These are phyloP conservation scores for Plemyria rubiginata DNA, from an alignment of 2,888 invertebrate species.

Conservation along the genomic window DNA sequence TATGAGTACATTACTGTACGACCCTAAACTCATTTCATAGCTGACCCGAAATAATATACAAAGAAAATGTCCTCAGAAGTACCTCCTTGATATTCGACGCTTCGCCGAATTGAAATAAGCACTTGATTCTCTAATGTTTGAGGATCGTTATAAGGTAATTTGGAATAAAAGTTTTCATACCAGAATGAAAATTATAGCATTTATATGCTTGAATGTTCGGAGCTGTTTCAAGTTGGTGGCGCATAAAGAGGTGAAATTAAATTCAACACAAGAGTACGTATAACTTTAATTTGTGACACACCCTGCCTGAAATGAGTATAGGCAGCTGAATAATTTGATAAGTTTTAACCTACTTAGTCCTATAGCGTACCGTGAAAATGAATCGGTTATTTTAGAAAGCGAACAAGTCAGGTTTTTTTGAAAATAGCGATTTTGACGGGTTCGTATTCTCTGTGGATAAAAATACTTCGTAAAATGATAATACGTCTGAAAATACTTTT, in stretches of 20 bases:
- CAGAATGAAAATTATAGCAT: constrained; percentile 27
- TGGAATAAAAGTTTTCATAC: constrained; percentile 34
- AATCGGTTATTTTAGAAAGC: too few species aligned
- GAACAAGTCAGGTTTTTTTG: too few species aligned
- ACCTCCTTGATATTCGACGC: not conserved
- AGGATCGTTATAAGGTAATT: constrained; percentile 23
- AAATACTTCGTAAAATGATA: too few species aligned
- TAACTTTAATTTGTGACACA: constrained; percentile 1
- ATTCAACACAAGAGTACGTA: constrained; percentile 5
- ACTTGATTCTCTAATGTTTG: constrained; percentile 5
- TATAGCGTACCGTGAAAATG: too few species aligned
- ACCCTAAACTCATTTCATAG: not conserved
- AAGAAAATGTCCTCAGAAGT: constrained; percentile 3
- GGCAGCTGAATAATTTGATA: too few species aligned
- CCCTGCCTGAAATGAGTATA: not conserved
- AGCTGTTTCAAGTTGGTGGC: constrained; percentile 8
- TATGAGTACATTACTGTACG: not conserved
- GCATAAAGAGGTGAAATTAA: constrained; percentile 8
- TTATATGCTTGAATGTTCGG: constrained; percentile 11
- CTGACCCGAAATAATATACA: not conserved
- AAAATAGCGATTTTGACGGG: too few species aligned
- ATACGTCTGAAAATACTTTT: too few species aligned
- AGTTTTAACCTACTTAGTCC: too few species aligned
- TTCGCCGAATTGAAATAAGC: constrained; percentile 13
- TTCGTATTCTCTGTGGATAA: too few species aligned